A percentile compares a stretch with the other conserved stretches of the same genome.
Conservation (phyloP, 2,797 vertebrate species). For the Lacerta viridis region DNA sequence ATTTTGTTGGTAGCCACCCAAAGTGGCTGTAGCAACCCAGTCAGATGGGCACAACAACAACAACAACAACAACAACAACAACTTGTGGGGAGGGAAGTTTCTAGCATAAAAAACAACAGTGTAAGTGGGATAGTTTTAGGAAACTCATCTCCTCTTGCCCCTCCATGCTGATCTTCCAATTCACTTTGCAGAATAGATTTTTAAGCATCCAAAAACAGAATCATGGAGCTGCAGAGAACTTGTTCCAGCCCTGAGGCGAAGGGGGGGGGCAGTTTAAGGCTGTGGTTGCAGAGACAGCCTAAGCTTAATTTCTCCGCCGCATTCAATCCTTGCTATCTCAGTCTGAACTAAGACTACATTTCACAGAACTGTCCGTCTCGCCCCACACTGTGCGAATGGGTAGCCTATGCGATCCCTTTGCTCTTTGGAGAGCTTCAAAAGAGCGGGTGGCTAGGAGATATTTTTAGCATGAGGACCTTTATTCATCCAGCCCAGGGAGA, state of each 20-base stretch:
- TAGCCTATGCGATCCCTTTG: slow-evolving; percentile 10
- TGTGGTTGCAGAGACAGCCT: background rate
- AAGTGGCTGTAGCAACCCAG: no score
- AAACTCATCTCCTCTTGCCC: background rate
- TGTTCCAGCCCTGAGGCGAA: background rate
- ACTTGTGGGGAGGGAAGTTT: background rate
- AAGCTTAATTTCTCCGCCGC: background rate
- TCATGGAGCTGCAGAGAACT: background rate
- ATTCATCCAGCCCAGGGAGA: slow-evolving; percentile 39
- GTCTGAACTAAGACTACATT: background rate
- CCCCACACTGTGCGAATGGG: background rate
- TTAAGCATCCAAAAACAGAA: background rate
- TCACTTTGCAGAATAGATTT: background rate
- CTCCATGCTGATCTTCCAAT: background rate
- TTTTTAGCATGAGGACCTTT: slow-evolving; percentile 43
- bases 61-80: background rate
- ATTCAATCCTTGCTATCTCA: background rate
- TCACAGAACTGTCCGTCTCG: background rate
- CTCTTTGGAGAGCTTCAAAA: slow-evolving; percentile 13
- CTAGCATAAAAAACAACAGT: background rate
- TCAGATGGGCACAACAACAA: no score
- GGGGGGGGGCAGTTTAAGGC: background rate
- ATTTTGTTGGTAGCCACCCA: no score
- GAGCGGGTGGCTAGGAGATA: slow-evolving; percentile 21
- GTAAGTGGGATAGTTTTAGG: background rate